A percentile compares a stretch with the other conserved stretches of the same genome.
These are phyloP conservation scores for Actias luna DNA, from an alignment of 2,888 invertebrate genomes.

Conservation along the genomic window DNA sequence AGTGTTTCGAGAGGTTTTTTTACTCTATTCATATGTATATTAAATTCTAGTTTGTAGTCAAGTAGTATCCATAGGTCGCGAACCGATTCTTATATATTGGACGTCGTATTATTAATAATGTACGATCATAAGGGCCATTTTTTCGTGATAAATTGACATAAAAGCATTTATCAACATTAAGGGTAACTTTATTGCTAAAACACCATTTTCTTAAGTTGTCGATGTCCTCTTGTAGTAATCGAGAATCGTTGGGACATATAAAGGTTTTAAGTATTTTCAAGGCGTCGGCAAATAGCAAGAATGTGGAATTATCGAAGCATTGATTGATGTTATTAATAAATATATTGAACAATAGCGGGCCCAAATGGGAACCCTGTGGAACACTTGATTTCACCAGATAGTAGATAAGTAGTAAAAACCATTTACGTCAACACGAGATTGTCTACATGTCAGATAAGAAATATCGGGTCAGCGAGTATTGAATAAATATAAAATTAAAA, in stretches of 20 bases:
- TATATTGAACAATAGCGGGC: background rate
- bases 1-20: too few relatives aligned
- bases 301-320: background rate
- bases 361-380: background rate
- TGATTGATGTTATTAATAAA: constrained; percentile 1
- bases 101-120: background rate
- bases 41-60: background rate
- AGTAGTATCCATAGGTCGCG: too few relatives aligned
- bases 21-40: too few relatives aligned
- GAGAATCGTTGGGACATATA: background rate
- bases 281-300: background rate
- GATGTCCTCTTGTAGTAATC: background rate
- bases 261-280: background rate
- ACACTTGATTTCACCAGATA: background rate
- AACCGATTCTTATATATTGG: background rate
- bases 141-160: background rate
- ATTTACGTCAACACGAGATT: too few relatives aligned
- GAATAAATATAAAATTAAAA: too few relatives aligned
- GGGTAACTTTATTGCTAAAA: background rate
- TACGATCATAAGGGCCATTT: background rate
- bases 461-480: too few relatives aligned
- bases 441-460: too few relatives aligned
- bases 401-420: too few relatives aligned
- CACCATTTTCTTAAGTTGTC: background rate
- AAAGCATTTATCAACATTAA: background rate